Percentiles rank a stretch among this genome's conserved stretches.
phyloP scores from a whole-genome alignment of 2,888 invertebrate species.

The Chydorus sphaericus region DNA sequence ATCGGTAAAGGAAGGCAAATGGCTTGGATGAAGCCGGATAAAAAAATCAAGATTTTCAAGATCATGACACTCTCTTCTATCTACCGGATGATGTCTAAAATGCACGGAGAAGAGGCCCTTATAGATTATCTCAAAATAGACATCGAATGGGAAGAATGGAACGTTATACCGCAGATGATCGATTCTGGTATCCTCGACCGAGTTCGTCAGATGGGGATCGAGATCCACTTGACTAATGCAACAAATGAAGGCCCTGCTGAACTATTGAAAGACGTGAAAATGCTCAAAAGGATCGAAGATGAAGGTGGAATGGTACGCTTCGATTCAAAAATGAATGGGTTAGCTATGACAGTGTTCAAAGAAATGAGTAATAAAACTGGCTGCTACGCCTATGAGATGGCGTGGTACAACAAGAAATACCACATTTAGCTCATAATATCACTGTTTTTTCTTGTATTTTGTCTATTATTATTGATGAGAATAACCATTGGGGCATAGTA shows the following conservation, averaged over 20 bases:
- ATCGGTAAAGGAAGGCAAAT: too few species aligned
- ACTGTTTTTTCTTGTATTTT: too few species aligned
- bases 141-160: background rate
- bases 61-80: background rate
- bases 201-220: too few species aligned
- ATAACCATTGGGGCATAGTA: too few species aligned
- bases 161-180: background rate
- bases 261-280: too few species aligned
- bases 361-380: too few species aligned
- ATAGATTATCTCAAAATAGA: background rate
- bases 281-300: background rate
- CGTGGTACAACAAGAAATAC: conserved; percentile 3
- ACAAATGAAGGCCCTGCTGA: too few species aligned
- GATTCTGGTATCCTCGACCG: background rate
- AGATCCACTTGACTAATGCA: too few species aligned
- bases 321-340: conserved; percentile 2
- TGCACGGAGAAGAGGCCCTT: background rate
- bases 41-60: background rate
- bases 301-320: background rate
- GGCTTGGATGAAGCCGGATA: too few species aligned
- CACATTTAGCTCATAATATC: too few species aligned
- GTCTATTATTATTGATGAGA: too few species aligned
- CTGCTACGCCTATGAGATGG: background rate
- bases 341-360: too few species aligned
- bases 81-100: background rate